Percentiles rank a stretch among this genome's conserved stretches.
Conservation (phyloP, 2,888 invertebrate genomes). For the Phyllotreta cruciferae region DNA sequence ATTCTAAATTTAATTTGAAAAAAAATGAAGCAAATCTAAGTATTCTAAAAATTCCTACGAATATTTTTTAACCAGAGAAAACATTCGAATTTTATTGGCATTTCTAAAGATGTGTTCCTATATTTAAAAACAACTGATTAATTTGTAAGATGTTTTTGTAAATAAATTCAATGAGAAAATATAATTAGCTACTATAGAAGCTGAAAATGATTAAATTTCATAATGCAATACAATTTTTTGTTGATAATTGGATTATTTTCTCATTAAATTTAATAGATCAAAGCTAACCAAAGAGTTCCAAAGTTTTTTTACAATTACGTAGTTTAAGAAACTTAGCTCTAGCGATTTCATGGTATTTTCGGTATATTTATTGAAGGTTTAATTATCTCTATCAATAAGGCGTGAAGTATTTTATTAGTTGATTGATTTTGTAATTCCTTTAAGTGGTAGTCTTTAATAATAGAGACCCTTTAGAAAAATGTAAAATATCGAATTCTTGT, state of each 20-base stretch:
- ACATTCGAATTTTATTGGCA: neutral
- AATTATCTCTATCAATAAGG: constrained; percentile 21
- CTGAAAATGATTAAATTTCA: too few species aligned
- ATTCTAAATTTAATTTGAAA: too few species aligned
- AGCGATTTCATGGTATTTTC: constrained; percentile 26
- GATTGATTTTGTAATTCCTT: constrained; percentile 2
- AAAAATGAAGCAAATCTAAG: too few species aligned
- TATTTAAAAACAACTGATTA: neutral
- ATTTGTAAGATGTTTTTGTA: constrained; percentile 24
- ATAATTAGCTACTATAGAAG: neutral
- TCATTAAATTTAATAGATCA: constrained; percentile 26
- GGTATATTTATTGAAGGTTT: constrained; percentile 1
- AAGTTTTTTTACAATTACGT: constrained; percentile 35
- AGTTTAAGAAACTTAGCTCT: constrained; percentile 18
- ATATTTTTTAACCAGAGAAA: constrained; percentile 1
- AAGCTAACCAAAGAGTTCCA: constrained; percentile 44
- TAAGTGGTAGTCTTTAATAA: constrained; percentile 8
- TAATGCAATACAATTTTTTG: too few species aligned
- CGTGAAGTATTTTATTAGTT: constrained; percentile 11
- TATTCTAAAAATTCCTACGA: neutral
- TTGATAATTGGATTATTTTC: constrained; percentile 34
- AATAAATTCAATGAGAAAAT: constrained; percentile 24
- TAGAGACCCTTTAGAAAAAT: constrained; percentile 1
- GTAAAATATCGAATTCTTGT: constrained; percentile 1
- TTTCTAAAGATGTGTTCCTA: constrained; percentile 7